These are phyloP conservation scores for Mimas tiliae DNA, from an alignment of 2,888 invertebrate species.

Conservation along the genomic window DNA sequence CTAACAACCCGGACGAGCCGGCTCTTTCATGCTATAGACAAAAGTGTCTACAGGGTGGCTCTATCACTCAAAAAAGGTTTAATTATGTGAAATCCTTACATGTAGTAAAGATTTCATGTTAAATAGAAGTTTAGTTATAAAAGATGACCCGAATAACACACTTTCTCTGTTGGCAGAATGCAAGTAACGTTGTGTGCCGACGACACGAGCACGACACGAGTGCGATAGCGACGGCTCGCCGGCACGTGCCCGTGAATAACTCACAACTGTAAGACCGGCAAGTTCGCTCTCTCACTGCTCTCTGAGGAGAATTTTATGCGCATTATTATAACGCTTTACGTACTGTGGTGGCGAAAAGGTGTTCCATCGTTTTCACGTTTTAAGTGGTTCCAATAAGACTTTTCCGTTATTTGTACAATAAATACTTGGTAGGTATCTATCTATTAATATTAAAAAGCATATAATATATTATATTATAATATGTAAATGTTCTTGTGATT, in stretches of 20 bases:
- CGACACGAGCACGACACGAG: slow-evolving; percentile 39
- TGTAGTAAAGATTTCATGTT: not conserved
- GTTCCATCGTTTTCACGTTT: slow-evolving; percentile 1
- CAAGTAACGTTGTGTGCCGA: slow-evolving; percentile 20
- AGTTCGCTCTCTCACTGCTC: slow-evolving; percentile 64
- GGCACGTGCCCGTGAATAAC: slow-evolving; percentile 76
- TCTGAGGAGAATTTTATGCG: slow-evolving; percentile 68
- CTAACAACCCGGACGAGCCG: too few relatives aligned
- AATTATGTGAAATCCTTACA: not conserved
- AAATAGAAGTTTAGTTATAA: not conserved
- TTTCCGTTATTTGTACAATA: not conserved
- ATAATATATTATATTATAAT: too few relatives aligned
- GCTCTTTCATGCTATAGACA: too few relatives aligned
- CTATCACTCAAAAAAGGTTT: too few relatives aligned
- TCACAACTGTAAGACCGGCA: slow-evolving; percentile 63
- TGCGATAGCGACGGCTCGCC: slow-evolving; percentile 47
- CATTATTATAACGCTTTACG: slow-evolving; percentile 52
- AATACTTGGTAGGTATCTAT: not conserved
- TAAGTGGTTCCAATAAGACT: not conserved
- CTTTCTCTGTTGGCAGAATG: slow-evolving; percentile 33
- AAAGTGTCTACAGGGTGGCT: too few relatives aligned
- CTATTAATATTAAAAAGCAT: too few relatives aligned
- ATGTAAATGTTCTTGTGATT: too few relatives aligned
- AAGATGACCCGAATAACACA: slow-evolving; percentile 37
- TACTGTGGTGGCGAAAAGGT: slow-evolving; percentile 17